These are phyloP conservation scores for Scaptomyza polygonia DNA, from an alignment of 2,888 invertebrate species.

Conservation along the genomic window DNA sequence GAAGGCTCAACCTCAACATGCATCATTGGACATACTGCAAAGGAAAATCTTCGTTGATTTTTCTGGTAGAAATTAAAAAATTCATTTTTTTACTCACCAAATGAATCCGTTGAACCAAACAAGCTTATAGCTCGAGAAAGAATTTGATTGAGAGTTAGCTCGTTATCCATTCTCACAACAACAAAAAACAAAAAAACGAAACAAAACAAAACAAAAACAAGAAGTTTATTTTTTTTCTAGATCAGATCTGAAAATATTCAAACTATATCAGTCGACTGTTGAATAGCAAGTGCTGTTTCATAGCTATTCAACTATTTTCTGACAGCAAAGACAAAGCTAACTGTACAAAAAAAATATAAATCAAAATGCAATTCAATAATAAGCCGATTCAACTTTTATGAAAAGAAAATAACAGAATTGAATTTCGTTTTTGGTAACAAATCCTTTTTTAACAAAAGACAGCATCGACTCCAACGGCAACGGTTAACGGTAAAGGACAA, in stretches of 20 bases:
- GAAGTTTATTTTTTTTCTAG: neutral
- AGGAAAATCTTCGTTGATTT: neutral
- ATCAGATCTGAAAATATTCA: neutral
- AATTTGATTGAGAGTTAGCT: slow-evolving; percentile 13
- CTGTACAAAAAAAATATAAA: neutral
- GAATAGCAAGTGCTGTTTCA: neutral
- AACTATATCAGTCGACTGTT: neutral
- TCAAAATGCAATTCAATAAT: neutral
- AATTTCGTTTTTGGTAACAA: neutral
- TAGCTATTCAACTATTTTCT: neutral
- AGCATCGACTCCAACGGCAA: slow-evolving; percentile 22
- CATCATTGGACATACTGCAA: neutral
- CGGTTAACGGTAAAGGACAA: slow-evolving; percentile 21
- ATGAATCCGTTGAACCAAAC: neutral
- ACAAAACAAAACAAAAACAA: too few relatives aligned
- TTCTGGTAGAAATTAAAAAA: neutral
- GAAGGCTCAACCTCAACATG: neutral
- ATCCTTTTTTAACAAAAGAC: slow-evolving; percentile 1
- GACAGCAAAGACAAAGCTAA: slow-evolving; percentile 8
- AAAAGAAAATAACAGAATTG: neutral
- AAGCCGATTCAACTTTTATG: neutral
- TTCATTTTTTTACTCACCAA: slow-evolving; percentile 1
- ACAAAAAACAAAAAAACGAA: neutral
- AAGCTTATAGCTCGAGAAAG: slow-evolving; percentile 10
- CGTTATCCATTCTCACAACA: slow-evolving; percentile 2